Percentiles rank a stretch among this genome's conserved stretches.
Evolutionary conservation across 2,888 invertebrate species (phyloP).

Genomic region (Phalera bucephala): DNA sequence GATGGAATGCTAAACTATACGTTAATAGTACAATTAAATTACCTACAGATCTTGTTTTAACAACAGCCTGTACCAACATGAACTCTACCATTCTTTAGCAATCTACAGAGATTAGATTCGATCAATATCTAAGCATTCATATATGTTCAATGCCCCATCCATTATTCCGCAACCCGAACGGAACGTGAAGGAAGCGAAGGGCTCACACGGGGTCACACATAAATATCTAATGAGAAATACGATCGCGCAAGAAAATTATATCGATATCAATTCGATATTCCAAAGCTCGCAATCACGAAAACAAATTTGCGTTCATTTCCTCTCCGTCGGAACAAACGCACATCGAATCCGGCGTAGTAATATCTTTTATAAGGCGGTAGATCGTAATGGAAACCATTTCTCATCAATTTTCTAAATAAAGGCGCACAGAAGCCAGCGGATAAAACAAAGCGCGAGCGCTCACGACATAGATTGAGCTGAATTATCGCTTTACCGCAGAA

Average conservation of each 20-base stretch:
- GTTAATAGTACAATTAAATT: no score
- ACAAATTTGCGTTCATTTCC: constrained; percentile 82
- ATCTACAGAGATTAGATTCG: background rate
- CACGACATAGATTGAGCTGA: constrained; percentile 83
- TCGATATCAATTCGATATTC: constrained; percentile 76
- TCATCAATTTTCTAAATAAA: constrained; percentile 84
- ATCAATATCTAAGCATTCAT: constrained; percentile 14
- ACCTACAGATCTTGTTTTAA: no score
- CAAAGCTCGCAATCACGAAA: constrained; percentile 77
- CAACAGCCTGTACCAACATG: no score
- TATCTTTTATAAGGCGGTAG: constrained; percentile 76
- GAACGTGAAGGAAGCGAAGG: constrained; percentile 48
- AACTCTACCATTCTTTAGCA: no score
- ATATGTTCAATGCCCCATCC: constrained; percentile 5
- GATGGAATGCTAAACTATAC: constrained; percentile 13
- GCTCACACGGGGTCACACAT: constrained; percentile 73
- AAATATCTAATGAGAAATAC: constrained; percentile 70
- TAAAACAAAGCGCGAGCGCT: constrained; percentile 79
- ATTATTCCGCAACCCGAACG: constrained; percentile 30
- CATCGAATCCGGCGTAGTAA: constrained; percentile 58
- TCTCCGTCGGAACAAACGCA: constrained; percentile 64
- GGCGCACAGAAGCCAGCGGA: constrained; percentile 81
- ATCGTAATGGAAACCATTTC: constrained; percentile 82
- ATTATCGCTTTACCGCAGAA: constrained; percentile 83
- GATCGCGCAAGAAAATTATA: constrained; percentile 73